A percentile compares a stretch with the other conserved stretches of the same genome.
Evolutionary conservation across 1,140 invertebrate genomes (phyloP).

Genomic region (Dryas iulia): DNA sequence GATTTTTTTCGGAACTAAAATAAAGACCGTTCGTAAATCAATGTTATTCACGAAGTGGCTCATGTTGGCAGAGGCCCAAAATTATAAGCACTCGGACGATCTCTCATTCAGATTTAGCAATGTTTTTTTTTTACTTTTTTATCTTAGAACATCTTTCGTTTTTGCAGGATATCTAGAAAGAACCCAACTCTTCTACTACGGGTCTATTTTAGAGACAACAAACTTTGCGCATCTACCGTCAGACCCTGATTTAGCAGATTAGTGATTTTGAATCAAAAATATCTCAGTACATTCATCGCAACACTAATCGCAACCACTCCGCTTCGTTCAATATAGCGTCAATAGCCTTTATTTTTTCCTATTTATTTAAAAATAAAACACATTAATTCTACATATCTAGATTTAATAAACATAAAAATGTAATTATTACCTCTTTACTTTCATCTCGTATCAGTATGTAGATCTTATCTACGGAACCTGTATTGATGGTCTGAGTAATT

Average conservation of each 20-base stretch:
- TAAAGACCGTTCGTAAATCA: conserved; percentile 30
- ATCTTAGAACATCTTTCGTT: background rate
- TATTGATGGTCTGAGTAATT: conserved; percentile 15
- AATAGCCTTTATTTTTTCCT: background rate
- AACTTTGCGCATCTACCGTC: too few species aligned
- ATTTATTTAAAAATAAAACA: background rate
- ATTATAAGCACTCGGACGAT: conserved; percentile 23
- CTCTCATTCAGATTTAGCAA: conserved; percentile 27
- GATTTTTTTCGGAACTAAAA: conserved; percentile 28
- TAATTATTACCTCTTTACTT: background rate
- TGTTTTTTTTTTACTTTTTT: conserved; percentile 18
- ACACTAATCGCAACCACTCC: too few species aligned
- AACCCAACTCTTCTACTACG: background rate
- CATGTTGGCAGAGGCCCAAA: conserved; percentile 25
- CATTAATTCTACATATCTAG: background rate
- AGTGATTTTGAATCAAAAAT: too few species aligned
- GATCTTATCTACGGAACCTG: background rate
- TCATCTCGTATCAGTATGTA: background rate
- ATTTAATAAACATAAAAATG: background rate
- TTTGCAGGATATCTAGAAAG: background rate
- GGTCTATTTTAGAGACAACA: background rate
- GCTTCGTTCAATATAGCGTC: too few species aligned
- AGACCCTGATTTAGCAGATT: too few species aligned
- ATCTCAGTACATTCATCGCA: too few species aligned
- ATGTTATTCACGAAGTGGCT: conserved; percentile 25